These are phyloP conservation scores for Chionodraco myersi DNA, from an alignment of 2,113 vertebrate species.

Conservation along the genomic window DNA sequence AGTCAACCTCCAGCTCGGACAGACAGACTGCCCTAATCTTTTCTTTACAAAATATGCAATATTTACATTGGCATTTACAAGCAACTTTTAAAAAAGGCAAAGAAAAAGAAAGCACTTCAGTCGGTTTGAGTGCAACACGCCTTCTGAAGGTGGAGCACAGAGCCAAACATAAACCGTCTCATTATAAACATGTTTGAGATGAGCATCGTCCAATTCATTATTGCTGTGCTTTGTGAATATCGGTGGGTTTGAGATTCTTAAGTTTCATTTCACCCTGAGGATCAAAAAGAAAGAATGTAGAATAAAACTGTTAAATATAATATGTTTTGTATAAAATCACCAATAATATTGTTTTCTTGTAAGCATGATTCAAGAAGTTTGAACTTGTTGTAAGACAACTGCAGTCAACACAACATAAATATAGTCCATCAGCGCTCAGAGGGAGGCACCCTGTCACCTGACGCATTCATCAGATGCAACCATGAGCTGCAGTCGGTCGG, in stretches of 20 bases:
- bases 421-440: conserved; percentile 21
- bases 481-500: background rate
- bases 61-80: conserved; percentile 81
- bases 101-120: conserved; percentile 31
- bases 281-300: conserved; percentile 69
- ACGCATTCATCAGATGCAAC: background rate
- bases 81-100: conserved; percentile 56
- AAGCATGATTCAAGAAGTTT: conserved; percentile 27
- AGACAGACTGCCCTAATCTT: conserved; percentile 54
- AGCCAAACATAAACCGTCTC: conserved; percentile 47
- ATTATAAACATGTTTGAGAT: conserved; percentile 55
- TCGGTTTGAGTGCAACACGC: conserved; percentile 78
- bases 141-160: conserved; percentile 60
- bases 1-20: conserved; percentile 51
- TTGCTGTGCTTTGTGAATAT: conserved; percentile 76
- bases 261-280: conserved; percentile 80
- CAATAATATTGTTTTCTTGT: conserved; percentile 14
- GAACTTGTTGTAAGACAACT: conserved; percentile 15
- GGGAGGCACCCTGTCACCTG: conserved; percentile 13
- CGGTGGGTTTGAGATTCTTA: conserved; percentile 65
- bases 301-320: conserved; percentile 51
- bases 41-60: conserved; percentile 79
- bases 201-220: conserved; percentile 65
- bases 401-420: conserved; percentile 21
- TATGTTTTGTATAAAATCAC: conserved; percentile 24